Evolutionary conservation across 2,113 vertebrate genomes (phyloP).

Genomic region (Pipa parva): DNA sequence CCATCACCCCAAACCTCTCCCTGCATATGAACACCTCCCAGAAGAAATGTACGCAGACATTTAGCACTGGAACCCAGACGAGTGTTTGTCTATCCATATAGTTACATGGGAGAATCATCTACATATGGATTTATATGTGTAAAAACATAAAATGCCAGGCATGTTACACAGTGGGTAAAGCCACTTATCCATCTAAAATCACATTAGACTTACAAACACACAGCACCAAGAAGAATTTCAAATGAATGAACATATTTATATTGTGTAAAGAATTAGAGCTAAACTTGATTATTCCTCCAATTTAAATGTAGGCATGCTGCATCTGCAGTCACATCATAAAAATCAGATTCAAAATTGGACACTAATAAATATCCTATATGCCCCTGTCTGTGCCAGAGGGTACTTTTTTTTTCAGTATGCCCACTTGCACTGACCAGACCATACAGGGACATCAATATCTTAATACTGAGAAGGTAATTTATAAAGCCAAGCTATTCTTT

Average conservation of each 20-base stretch:
- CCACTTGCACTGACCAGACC: background rate
- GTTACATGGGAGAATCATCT: no score
- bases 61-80: slow-evolving; percentile 21
- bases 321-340: slow-evolving; percentile 14
- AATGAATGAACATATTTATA: no score
- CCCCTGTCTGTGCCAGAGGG: slow-evolving; percentile 13
- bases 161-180: no score
- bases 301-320: background rate
- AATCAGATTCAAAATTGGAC: slow-evolving; percentile 3
- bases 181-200: no score
- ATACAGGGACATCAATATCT: background rate
- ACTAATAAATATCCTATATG: slow-evolving; percentile 20
- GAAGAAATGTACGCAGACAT: slow-evolving; percentile 30
- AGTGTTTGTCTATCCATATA: no score
- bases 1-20: slow-evolving; percentile 32
- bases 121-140: no score
- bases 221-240: no score
- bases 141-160: no score
- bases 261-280: no score
- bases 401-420: background rate
- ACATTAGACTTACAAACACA: no score
- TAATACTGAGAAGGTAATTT: background rate
- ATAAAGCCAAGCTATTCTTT: background rate
- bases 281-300: background rate
- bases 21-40: slow-evolving; percentile 27